phyloP scores from a whole-genome alignment of 30 jellyfish, hydroid and myxozoan species.

The Clytia hemisphaerica region DNA sequence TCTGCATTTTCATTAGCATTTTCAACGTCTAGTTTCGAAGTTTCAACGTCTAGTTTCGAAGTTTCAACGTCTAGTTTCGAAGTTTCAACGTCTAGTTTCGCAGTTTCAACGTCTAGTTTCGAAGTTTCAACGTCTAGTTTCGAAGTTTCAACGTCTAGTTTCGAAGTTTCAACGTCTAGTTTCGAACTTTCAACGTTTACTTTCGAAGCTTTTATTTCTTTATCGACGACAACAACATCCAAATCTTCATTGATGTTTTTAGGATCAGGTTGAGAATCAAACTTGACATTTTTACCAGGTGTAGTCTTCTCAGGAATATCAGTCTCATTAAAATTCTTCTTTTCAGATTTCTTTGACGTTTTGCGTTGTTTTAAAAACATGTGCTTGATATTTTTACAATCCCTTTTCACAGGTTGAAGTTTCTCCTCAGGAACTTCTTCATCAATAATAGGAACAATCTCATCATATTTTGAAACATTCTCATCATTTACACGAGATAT shows the following conservation, averaged over 20 bases:
- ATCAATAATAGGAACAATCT: not conserved
- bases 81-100: not conserved
- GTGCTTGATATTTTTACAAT: not conserved
- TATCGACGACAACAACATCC: not conserved
- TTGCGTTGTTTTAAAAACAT: slow-evolving; percentile 4
- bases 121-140: not conserved
- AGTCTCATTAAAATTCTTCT: not conserved
- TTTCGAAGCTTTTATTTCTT: not conserved
- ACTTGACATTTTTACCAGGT: no score
- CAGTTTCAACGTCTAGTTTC: not conserved
- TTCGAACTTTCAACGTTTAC: slow-evolving; percentile 12
- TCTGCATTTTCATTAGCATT: not conserved
- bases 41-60: not conserved
- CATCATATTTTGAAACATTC: not conserved
- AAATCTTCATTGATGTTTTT: not conserved
- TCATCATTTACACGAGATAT: not conserved
- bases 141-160: not conserved
- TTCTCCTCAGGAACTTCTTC: not conserved
- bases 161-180: not conserved
- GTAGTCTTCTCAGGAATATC: no score
- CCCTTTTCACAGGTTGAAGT: not conserved
- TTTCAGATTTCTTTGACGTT: not conserved
- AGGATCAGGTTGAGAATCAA: no score
- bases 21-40: not conserved
- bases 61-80: not conserved